Evolutionary conservation across 1,140 invertebrate genomes (phyloP).

Genomic region (Platyscapa corneri): DNA sequence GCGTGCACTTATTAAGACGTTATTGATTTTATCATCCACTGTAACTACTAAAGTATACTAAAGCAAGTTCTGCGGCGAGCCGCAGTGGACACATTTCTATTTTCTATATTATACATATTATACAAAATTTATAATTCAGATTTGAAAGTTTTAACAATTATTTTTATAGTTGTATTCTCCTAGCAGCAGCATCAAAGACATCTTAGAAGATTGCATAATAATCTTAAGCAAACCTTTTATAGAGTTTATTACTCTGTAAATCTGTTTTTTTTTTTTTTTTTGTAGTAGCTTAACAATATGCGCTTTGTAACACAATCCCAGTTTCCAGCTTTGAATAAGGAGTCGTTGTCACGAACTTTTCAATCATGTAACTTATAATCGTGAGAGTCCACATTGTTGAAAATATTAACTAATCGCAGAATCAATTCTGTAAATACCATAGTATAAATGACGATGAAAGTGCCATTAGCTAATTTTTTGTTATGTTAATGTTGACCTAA

Average conservation of each 20-base stretch:
- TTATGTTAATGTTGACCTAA: background rate
- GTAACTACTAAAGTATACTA: background rate
- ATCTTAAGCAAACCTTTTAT: background rate
- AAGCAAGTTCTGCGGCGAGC: background rate
- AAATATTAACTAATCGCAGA: background rate
- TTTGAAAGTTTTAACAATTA: constrained; percentile 19
- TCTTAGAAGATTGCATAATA: constrained; percentile 17
- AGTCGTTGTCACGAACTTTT: constrained; percentile 1
- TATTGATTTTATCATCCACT: background rate
- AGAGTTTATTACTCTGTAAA: background rate
- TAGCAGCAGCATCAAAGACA: constrained; percentile 27
- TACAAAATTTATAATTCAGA: constrained; percentile 21
- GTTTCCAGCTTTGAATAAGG: constrained; percentile 5
- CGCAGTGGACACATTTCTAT: no score
- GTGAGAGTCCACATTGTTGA: constrained; percentile 31
- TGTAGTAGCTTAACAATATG: constrained; percentile 8
- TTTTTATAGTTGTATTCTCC: constrained; percentile 33
- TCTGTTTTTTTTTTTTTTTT: constrained; percentile 23
- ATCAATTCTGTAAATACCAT: constrained; percentile 25
- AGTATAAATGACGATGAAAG: constrained; percentile 2
- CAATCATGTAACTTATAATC: constrained; percentile 22
- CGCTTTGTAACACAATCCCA: constrained; percentile 5
- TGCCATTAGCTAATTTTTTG: constrained; percentile 45
- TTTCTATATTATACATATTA: constrained; percentile 15
- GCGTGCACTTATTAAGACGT: background rate